Base-by-base conservation (phyloP, 2,888 invertebrate species). In the Rhagonycha fulva region DNA sequence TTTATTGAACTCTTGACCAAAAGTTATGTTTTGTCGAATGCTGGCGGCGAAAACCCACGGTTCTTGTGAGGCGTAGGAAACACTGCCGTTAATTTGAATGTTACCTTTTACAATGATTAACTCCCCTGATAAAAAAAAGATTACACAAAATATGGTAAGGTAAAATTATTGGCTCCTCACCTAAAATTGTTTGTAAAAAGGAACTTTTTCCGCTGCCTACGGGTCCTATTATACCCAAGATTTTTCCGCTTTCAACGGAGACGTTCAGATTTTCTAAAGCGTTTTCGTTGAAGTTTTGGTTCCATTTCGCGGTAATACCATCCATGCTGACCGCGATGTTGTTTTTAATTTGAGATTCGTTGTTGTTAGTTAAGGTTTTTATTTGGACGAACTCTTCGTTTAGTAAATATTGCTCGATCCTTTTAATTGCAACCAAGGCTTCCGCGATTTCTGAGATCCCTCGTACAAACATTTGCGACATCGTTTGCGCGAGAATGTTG, bases 1-100 rank as follows among this genome's bases (percentile, higher is more conserved):
- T 70, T 90, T 88, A 77, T 93, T 90, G 84, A 89, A 94, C 0
- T 90, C 88, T 80, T 91, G 87, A 0, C 96, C 96, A 86, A 97
- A 97, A n/a, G 94, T 86, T 82, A 97, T 95, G 87, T 97, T 97
- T 84, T 96, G 95, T 70, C 94, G 89, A 1, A 97, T 90, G 1
- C 94, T 93, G 14, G 92, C 91, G 0, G 92, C 92, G 85, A 94
- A 94, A 0, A 94, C 91, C 97, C 97, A 97, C 9, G 97, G 92
- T 85, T 96, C 95, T 87, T 96, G 96, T 80, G 94, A 91, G 0
- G 95, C 94, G 86, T 96, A 97, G 26, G 94, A 92, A 12, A 93
- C 76, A 47, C 85, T 88, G 3, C 93, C 96, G 70, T 90, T 89
- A 12, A 94, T 89, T 72, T 90, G 88, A 19, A 95, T 87, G 11